These are phyloP conservation scores for Metopia argyrocephala DNA, from an alignment of 2,888 invertebrate genomes.

Conservation along the genomic window DNA sequence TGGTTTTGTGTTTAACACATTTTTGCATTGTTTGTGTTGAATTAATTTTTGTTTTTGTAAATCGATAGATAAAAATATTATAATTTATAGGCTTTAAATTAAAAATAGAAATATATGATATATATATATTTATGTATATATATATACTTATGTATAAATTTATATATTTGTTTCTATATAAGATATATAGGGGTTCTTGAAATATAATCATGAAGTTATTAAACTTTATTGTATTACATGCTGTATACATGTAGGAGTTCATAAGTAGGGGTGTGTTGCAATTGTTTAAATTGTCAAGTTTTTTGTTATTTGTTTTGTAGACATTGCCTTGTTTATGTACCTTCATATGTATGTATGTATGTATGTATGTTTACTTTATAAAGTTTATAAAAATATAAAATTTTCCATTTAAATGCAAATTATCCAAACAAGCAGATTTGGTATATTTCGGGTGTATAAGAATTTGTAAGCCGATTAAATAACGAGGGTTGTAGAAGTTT, in stretches of 20 bases:
- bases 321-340: too few relatives aligned
- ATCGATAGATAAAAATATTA: slow-evolving; percentile 8
- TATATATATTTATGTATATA: too few relatives aligned
- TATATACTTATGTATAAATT: slow-evolving; percentile 8
- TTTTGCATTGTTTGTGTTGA: background rate
- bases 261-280: too few relatives aligned
- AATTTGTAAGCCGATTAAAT: background rate
- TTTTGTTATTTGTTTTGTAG: background rate
- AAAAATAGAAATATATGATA: too few relatives aligned
- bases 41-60: background rate
- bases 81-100: slow-evolving; percentile 22
- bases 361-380: background rate
- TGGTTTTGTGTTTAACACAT: slow-evolving; percentile 47
- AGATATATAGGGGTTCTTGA: slow-evolving; percentile 20
- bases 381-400: slow-evolving; percentile 41
- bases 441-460: background rate
- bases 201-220: background rate
- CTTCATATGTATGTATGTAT: too few relatives aligned
- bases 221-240: background rate
- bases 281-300: background rate
- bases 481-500: background rate
- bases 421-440: slow-evolving; percentile 36
- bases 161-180: background rate
- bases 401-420: slow-evolving; percentile 58
- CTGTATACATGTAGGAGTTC: background rate